Evolutionary conservation across 2,113 vertebrate genomes (phyloP).

Genomic region (Megaceryle torquata): DNA sequence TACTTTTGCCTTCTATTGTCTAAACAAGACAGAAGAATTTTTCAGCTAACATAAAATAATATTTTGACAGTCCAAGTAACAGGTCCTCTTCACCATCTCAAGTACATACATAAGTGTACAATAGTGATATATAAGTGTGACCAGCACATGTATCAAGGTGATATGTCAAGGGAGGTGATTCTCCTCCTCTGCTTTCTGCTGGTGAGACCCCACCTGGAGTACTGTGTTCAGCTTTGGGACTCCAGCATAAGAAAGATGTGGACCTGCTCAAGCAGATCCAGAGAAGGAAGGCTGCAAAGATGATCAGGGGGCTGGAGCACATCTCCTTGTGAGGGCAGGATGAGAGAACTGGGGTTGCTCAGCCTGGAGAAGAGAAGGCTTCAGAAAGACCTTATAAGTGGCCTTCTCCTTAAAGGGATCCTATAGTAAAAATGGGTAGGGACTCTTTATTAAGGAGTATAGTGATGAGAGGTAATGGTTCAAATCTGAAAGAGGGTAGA

Average conservation of each 20-base stretch:
- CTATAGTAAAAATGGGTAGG: background rate
- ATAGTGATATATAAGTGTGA: background rate
- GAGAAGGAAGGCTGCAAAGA: too few relatives aligned
- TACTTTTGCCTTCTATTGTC: background rate
- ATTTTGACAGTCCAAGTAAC: background rate
- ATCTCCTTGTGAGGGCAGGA: too few relatives aligned
- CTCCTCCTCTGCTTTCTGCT: background rate
- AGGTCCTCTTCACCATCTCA: background rate
- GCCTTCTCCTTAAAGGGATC: too few relatives aligned
- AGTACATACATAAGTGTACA: background rate
- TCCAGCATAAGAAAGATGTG: background rate
- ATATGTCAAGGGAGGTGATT: background rate
- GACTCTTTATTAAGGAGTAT: background rate
- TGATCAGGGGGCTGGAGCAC: background rate
- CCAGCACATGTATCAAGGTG: background rate
- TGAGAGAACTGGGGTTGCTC: too few relatives aligned
- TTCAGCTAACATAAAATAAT: background rate
- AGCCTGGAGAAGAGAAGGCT: too few relatives aligned
- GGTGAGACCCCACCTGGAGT: background rate
- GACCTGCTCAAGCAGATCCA: background rate
- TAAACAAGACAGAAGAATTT: background rate
- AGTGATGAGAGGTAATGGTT: background rate
- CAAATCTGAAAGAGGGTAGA: background rate
- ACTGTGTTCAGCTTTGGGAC: rapidly evolving
- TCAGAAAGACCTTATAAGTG: too few relatives aligned